Base-by-base conservation (phyloP, 2,113 vertebrate genomes). In the Centropus unirufus region DNA sequence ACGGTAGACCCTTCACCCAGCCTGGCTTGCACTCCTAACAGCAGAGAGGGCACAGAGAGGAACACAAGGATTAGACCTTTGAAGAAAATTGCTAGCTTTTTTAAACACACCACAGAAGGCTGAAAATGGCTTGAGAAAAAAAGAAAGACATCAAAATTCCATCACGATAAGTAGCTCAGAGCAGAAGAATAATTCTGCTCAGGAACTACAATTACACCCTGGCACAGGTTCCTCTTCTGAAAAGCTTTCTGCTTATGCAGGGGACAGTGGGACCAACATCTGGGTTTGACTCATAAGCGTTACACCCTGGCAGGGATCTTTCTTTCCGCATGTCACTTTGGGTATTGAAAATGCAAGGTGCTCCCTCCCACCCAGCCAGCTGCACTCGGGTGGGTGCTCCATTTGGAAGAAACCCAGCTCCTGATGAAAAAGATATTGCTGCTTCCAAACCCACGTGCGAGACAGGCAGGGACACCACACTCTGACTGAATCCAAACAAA, bases 311-410 rank as follows among this genome's bases (percentile, higher is more conserved):
- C 68, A 96, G 40, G 34, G 61, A 89, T 58, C 49, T 83, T 85
- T 66, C 1, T 24, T 59, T 72, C 42, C 67, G 26, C 40, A 27
- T 44, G 62, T 86, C 47, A 66, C 36, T 95, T 74, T 12, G 3
- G 34, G n/a, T 57, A 90, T 64, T 81, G 83, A 67, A 77, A 81
- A 90, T 64, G 61, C 88, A 61, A 63, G 84, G 73, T 44, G 73
- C 87, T 93, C 80, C 76, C 61, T 90, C 91, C 83, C 77, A 85
- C 72, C 88, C 95, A 84, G 61, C 54, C 90, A 93, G 93, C 83
- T 92, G 93, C 34, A 67, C 88, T 86, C 59, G 3, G 27, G 61
- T 30, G 64, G 91, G 47, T 88, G 83, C 75, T 92, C 42, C 64
- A n/a, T 23, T 52, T n/a, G 13, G 67, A 52, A 86, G 68, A 83